Base-by-base conservation (phyloP, 2,797 vertebrate species). In the Pyrrhura leucotis region DNA sequence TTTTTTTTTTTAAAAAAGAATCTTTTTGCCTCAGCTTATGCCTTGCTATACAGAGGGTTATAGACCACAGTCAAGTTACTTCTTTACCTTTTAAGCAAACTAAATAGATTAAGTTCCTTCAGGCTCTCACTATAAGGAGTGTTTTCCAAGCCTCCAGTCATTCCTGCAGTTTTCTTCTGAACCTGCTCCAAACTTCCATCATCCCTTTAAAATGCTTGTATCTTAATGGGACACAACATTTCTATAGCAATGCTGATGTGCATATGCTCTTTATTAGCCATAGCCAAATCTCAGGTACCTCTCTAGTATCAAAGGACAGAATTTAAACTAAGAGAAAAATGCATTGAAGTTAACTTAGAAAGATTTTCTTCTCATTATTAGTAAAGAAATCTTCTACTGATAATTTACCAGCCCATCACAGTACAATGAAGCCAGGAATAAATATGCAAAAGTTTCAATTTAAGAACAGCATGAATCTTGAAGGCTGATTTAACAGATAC, bases 401-500 rank as follows among this genome's bases (percentile, higher is more conserved):
- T 7, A 88, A 89, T 88, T 96, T 84, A 95, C 33, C 85, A 92
- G 82, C 42, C 40, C 5, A 1, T 66, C 48, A 71, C 85, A 78
- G 39, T 69, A 89, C 33, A 81, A 53, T 78, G 93, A 92, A 93
- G 53, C 65, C 82, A 95, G 53, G 33, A 95, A 89, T 75, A 93
- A 93, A 88, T 51, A 86, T 28, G 58, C 47, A 72, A 80, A 92
- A 88, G 9, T 66, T 93, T 81, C 90, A 85, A 92, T 94, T 91
- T 45, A 59, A 91, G 69, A 96, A 89, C 87, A 95, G 79, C 91
- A 89, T 81, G 91, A 86, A 75, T 72, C 54, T 94, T 94, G 81
- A 96, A 94, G 90, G 75, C 22, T 95, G 76, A 95, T 93, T 95
- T 96, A 95, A 84, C 89, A 93, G 78, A 72, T 66, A 91, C 9